phyloP scores from a whole-genome alignment of 2,888 invertebrate species.

The Drosophila neonasuta region DNA sequence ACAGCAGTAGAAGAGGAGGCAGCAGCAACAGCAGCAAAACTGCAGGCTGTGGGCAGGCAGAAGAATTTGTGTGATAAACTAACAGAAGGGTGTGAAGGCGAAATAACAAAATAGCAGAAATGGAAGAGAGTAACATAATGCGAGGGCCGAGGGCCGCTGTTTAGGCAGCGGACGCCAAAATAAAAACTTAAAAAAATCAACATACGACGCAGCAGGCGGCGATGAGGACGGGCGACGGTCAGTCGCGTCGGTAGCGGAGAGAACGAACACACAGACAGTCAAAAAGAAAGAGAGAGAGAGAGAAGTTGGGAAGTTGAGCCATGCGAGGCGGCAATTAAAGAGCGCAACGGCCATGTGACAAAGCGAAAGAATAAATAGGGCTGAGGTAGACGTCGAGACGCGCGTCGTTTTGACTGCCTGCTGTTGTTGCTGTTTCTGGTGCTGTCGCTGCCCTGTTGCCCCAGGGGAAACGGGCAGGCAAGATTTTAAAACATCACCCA shows the following conservation, averaged over 20 bases:
- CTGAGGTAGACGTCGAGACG: conserved; percentile 65
- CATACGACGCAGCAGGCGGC: conserved; percentile 71
- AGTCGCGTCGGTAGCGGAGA: conserved; percentile 51
- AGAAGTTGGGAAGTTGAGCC: conserved; percentile 54
- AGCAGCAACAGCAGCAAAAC: conserved; percentile 34
- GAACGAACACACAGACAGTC: conserved; percentile 7
- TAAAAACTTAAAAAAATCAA: conserved; percentile 66
- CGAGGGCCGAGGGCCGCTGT: conserved; percentile 41
- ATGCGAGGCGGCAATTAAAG: conserved; percentile 65
- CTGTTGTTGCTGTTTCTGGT: not conserved
- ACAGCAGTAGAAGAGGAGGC: not conserved
- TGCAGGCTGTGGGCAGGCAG: conserved; percentile 45
- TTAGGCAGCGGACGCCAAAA: conserved; percentile 67
- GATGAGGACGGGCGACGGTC: conserved; percentile 63
- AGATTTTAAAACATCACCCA: conserved; percentile 70
- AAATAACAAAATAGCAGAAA: conserved; percentile 30
- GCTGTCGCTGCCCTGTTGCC: conserved; percentile 16
- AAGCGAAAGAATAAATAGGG: conserved; percentile 72
- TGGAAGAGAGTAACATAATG: conserved; percentile 27
- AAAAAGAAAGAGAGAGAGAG: conserved; percentile 4
- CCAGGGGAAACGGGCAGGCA: conserved; percentile 47
- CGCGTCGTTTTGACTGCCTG: conserved; percentile 40
- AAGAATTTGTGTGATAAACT: conserved; percentile 59
- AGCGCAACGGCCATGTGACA: conserved; percentile 72
- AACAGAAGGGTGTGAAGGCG: conserved; percentile 63